Base-by-base conservation (phyloP, 2,797 vertebrate genomes). In the Eulemur coronatus region DNA sequence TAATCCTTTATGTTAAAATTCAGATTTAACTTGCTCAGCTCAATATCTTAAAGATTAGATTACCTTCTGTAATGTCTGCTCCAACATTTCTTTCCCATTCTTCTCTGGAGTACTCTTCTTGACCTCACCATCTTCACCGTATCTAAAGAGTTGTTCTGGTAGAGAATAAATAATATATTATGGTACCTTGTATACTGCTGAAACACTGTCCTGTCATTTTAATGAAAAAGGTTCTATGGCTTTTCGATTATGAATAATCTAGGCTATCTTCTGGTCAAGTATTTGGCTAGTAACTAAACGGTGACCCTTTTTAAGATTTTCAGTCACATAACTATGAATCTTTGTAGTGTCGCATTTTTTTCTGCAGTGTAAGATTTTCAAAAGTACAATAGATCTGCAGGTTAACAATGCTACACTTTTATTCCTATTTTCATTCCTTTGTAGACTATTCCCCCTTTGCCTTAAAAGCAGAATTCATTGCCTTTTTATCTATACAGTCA, bases 21-120 rank as follows among this genome's bases (percentile, higher is more conserved):
- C 94, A 97, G n/a, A 97, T 98, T 92, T 98, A 97, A 79, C 98
- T 98, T 98, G 55, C 67, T 97, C 73, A 24, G 69, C 11, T 98
- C 98, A 85, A 96, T 98, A 97, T 97, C 94, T 96, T 98, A 98
- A 96, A 98, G 96, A 98, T 98, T 97, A 97, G 93, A 96, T 89
- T 99, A 99, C 99, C 99, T 99, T 99, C 98, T 99, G 99, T 98
- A 99, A 98, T 80, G 98, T 99, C 96, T 99, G 98, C 95, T 98
- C 98, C 92, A 98, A 97, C 98, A 98, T 98, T 98, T 98, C 98
- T 95, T 98, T 98, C 96, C 98, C 98, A 96, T 98, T 98, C 97
- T 98, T 99, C 98, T 99, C 98, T 96, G 98, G 98, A 98, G 98
- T 98, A 98, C 98, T 99, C 98, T 98, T 99, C 97, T 98, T 99